Evolutionary conservation across 2,888 invertebrate species (phyloP), one percentile per base, ranked within the genome.

Genomic region (Drosophila eohydei): DNA sequence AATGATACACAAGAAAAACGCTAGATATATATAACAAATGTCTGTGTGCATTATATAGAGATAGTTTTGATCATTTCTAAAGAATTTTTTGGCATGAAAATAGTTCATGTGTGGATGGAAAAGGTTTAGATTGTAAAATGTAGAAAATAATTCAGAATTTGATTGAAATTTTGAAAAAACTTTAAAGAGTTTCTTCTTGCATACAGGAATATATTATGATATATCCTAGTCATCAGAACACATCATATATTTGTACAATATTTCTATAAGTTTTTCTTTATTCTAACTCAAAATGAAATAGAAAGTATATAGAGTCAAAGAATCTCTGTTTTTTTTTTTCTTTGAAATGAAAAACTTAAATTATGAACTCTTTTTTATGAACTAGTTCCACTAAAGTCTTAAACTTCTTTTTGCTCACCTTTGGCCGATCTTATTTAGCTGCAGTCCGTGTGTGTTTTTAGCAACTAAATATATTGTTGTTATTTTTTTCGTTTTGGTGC

Each of bases 381-480:
- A 32, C 48, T 48, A 9, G 9, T 48, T 32, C 1, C 30, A 48
- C 34, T 21, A 36, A 51, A 36, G 34, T 21, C 51, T 52, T 52
- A 52, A 52, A 36, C 26, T 21, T 0, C 8, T 0, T 21, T 14
- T 5, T 36, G 2, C 51, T 12, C 36, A 30, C 46, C 48, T 30
- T 58, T 43, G 43, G 21, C 12, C 30, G 58, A 62, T 74, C 61
- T 66, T 43, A 65, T 59, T 51, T 46, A 43, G 43, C 51, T 65
- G 48, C 36, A 50, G 63, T 54, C 32, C 3, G 38, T 16, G 30
- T 44, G 16, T 21, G 9, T 43, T 62, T 43, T 50, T 58, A 21
- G 46, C 46, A 52, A 48, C 36, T 61, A 34, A 50, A 50, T 40
- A 26, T 36, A 34, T 26, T 50, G 16, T 16, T 43, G 32, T n/a